phyloP scores from a whole-genome alignment of 1,140 invertebrate species.

The Eriocheir sinensis region DNA sequence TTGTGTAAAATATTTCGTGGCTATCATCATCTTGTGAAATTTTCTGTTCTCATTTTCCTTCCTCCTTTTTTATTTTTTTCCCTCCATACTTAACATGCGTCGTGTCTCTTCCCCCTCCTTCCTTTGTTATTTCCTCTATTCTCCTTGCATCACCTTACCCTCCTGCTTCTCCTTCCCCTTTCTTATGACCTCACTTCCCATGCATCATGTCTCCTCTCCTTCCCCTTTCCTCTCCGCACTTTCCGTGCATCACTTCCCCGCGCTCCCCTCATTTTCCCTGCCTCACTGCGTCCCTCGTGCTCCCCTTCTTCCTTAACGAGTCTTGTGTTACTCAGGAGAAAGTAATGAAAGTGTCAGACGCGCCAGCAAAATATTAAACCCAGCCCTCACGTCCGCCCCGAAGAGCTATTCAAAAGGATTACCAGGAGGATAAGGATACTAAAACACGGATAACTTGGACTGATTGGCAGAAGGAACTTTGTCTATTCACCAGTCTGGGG shows the following conservation, averaged over 20 bases:
- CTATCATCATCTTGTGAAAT: too few relatives aligned
- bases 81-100: too few relatives aligned
- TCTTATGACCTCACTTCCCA: not conserved
- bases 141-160: too few relatives aligned
- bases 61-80: too few relatives aligned
- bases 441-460: not conserved
- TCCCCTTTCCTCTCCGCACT: too few relatives aligned
- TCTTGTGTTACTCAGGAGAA: not conserved
- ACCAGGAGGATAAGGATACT: not conserved
- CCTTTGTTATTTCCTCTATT: not conserved
- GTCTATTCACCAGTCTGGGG: too few relatives aligned
- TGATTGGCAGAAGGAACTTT: too few relatives aligned
- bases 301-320: not conserved
- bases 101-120: conserved; percentile 54
- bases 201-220: not conserved
- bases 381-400: too few relatives aligned
- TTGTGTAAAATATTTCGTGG: too few relatives aligned
- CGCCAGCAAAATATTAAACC: not conserved
- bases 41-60: too few relatives aligned
- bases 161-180: not conserved
- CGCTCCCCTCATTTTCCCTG: not conserved
- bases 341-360: not conserved
- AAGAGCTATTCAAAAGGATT: too few relatives aligned
- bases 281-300: not conserved
- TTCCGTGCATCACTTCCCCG: not conserved